Percentiles rank a stretch among this genome's conserved stretches.
Conservation (phyloP, 2,888 invertebrate genomes). For the Pherbina coryleti region DNA sequence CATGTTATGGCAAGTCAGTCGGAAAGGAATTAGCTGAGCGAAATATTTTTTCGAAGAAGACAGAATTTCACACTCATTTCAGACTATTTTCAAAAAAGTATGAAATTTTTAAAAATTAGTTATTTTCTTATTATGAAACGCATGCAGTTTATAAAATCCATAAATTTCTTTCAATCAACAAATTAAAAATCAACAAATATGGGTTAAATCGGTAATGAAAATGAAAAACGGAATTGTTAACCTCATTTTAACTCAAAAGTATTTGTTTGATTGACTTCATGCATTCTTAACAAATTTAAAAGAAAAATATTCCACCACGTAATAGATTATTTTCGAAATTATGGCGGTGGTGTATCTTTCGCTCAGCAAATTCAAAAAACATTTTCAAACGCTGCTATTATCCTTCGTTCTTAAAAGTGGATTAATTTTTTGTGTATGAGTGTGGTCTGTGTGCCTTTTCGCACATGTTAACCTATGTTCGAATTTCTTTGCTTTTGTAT, state of each 20-base stretch:
- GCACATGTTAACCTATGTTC: neutral
- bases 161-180: no score
- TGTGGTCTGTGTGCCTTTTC: neutral
- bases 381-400: neutral
- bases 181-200: no score
- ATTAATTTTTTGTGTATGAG: neutral
- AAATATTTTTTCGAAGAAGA: neutral
- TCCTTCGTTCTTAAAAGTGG: neutral
- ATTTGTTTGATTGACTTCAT: no score
- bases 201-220: no score
- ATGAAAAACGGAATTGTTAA: no score
- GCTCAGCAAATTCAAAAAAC: neutral
- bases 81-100: neutral
- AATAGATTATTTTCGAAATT: no score
- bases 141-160: no score
- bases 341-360: neutral
- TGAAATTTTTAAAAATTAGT: neutral
- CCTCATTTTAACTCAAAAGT: neutral
- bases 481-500: neutral
- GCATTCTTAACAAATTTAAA: no score
- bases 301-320: no score
- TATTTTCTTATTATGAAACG: neutral
- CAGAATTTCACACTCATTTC: neutral
- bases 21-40: constrained; percentile 1
- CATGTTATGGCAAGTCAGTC: constrained; percentile 37